Percentiles rank a stretch among this genome's conserved stretches.
These are phyloP conservation scores for Esox lucius DNA, from an alignment of 2,797 vertebrate species.

Conservation along the genomic window DNA sequence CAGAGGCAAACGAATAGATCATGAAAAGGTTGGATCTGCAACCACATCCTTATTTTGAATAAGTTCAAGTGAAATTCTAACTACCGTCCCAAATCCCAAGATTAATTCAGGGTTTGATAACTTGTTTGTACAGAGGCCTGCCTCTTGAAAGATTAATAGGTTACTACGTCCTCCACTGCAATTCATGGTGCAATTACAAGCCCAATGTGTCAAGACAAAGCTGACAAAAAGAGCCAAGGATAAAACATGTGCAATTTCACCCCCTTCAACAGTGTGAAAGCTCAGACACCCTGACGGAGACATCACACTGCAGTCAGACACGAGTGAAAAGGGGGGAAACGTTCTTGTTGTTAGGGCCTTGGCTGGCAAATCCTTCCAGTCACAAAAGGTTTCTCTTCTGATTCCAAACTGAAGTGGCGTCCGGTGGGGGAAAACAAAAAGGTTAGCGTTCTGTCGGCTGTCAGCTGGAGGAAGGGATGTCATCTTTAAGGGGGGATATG, in stretches of 20 bases:
- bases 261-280: background rate
- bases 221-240: background rate
- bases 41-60: too few species aligned
- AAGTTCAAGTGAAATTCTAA: too few species aligned
- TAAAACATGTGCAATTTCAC: background rate
- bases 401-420: background rate
- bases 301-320: background rate
- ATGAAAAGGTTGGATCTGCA: too few species aligned
- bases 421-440: conserved; percentile 6
- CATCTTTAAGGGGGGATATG: background rate
- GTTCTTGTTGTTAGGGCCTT: background rate
- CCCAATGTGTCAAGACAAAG: background rate
- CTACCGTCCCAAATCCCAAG: background rate
- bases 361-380: background rate
- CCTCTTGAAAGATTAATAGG: background rate
- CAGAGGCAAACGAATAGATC: too few species aligned
- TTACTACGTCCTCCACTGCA: background rate
- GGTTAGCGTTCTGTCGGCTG: background rate
- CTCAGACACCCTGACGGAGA: background rate
- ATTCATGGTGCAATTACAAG: background rate
- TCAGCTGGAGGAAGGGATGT: background rate
- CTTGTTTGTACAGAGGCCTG: background rate
- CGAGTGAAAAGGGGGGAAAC: background rate
- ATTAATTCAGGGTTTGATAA: conserved; percentile 1
- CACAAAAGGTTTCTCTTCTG: background rate